Evolutionary conservation across 2,888 invertebrate species (phyloP).

Genomic region (Mesorhabditis belari): DNA sequence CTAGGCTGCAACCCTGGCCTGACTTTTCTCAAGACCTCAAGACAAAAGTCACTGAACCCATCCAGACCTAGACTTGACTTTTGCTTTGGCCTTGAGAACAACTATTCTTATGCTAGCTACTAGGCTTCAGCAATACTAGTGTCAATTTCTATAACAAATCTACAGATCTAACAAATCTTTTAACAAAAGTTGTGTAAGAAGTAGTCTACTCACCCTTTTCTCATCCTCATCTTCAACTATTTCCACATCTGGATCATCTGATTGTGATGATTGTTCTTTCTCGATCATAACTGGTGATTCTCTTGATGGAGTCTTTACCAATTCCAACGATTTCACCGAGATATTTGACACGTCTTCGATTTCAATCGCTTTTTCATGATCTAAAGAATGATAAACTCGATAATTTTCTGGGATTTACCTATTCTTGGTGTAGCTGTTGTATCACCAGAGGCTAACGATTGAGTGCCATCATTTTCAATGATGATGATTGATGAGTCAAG

Average conservation of each 20-base stretch:
- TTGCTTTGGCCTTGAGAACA: too few species aligned
- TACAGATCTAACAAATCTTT: too few species aligned
- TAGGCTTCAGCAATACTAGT: too few species aligned
- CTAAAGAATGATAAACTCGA: not conserved
- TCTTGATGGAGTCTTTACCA: not conserved
- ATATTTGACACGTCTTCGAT: not conserved
- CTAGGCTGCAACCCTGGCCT: too few species aligned
- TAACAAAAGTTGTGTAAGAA: too few species aligned
- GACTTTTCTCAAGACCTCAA: too few species aligned
- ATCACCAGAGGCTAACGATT: not conserved
- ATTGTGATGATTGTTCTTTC: not conserved
- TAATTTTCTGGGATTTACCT: not conserved
- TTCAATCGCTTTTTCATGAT: not conserved
- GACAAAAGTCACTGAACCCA: too few species aligned
- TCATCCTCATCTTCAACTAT: not conserved
- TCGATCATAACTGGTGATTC: not conserved
- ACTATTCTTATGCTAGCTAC: too few species aligned
- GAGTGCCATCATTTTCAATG: not conserved
- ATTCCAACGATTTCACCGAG: not conserved
- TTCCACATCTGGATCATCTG: not conserved
- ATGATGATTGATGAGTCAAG: not conserved
- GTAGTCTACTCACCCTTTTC: not conserved
- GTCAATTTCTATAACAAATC: too few species aligned
- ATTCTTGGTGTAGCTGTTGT: not conserved
- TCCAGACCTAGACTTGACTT: too few species aligned